phyloP scores from a whole-genome alignment of 1,140 invertebrate genomes.

The Patella vulgata region DNA sequence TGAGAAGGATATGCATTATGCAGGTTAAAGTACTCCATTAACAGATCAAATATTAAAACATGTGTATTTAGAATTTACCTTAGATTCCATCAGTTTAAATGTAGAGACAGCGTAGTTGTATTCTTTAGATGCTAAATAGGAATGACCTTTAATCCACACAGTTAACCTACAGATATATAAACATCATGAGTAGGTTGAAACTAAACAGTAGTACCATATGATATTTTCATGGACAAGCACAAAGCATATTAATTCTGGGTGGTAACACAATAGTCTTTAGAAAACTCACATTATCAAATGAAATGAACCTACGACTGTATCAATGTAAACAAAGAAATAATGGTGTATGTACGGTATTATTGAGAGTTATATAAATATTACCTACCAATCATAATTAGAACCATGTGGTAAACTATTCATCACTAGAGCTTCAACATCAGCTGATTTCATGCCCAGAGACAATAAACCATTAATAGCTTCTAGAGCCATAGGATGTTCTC shows the following conservation, averaged over 20 bases:
- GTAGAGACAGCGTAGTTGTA: constrained; percentile 73
- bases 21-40: too few relatives aligned
- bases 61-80: too few relatives aligned
- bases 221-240: too few relatives aligned
- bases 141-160: constrained; percentile 77
- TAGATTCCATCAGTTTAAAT: constrained; percentile 73
- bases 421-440: constrained; percentile 77
- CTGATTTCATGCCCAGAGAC: constrained; percentile 76
- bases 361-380: too few relatives aligned
- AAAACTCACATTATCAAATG: neutral
- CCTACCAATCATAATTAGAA: constrained; percentile 70
- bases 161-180: constrained; percentile 70
- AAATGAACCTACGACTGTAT: neutral
- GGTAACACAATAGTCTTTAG: neutral
- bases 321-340: too few relatives aligned
- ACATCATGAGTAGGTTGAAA: neutral
- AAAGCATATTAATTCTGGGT: neutral
- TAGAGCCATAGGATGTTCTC: constrained; percentile 79
- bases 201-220: too few relatives aligned
- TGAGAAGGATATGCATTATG: too few relatives aligned
- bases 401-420: constrained; percentile 69
- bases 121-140: constrained; percentile 73
- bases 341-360: too few relatives aligned
- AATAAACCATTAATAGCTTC: constrained; percentile 77
- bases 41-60: too few relatives aligned